Evolutionary conservation across 2,113 vertebrate genomes (phyloP).

Genomic region (Chionis minor): DNA sequence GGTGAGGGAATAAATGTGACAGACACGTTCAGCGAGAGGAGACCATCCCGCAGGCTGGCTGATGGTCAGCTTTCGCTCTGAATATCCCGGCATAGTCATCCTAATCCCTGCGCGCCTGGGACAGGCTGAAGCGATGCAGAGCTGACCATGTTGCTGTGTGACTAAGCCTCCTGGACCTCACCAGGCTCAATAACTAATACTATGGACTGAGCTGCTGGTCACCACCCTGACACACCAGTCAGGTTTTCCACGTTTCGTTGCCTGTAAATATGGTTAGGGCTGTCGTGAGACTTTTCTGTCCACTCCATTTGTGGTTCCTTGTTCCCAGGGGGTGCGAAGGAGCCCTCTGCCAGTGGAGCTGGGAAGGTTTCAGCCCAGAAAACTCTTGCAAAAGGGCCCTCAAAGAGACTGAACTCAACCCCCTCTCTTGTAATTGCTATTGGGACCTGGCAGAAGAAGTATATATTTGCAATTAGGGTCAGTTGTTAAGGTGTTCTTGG

Average conservation of each 20-base stretch:
- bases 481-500: not conserved
- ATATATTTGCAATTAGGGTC: not conserved
- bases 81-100: not conserved
- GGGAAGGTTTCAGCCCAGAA: not conserved
- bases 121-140: not conserved
- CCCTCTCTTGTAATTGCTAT: not conserved
- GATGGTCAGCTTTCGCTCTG: not conserved
- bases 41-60: not conserved
- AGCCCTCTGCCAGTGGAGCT: not conserved
- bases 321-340: not conserved
- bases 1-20: not conserved
- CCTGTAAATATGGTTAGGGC: not conserved
- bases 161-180: constrained; percentile 12
- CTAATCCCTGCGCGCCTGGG: not conserved
- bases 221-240: not conserved
- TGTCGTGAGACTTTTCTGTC: not conserved
- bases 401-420: not conserved
- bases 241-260: not conserved
- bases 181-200: not conserved
- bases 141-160: not conserved
- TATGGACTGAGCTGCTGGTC: not conserved
- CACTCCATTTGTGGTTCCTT: not conserved
- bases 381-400: not conserved
- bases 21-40: not conserved
- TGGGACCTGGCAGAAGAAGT: not conserved